These are phyloP conservation scores for Elaeidobius kamerunicus DNA, from an alignment of 2,888 invertebrate genomes.

Conservation along the genomic window DNA sequence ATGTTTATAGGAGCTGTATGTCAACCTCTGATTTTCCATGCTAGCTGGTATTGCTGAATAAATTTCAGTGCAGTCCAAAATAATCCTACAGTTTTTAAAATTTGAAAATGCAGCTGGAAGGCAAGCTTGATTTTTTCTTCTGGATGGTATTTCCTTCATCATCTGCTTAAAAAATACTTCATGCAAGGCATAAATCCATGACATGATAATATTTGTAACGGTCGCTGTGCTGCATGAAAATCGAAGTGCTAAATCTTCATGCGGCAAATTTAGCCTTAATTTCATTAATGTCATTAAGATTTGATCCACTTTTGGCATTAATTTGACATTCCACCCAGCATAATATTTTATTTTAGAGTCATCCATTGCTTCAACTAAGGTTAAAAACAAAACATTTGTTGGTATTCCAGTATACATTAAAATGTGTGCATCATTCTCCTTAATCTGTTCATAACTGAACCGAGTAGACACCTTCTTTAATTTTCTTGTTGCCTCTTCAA, in stretches of 20 bases:
- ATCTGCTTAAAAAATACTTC: slow-evolving; percentile 32
- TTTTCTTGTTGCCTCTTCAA: slow-evolving; percentile 19
- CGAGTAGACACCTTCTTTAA: slow-evolving; percentile 17
- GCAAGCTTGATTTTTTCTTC: slow-evolving; percentile 32
- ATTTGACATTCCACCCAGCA: slow-evolving; percentile 22
- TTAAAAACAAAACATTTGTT: slow-evolving; percentile 20
- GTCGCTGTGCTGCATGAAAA: slow-evolving; percentile 4
- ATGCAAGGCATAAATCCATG: slow-evolving; percentile 33
- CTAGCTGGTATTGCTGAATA: slow-evolving; percentile 22
- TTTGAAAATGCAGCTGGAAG: slow-evolving; percentile 27
- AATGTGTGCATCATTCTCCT: slow-evolving; percentile 27
- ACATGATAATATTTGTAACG: slow-evolving; percentile 29
- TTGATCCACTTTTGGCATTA: slow-evolving; percentile 27
- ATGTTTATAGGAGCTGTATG: slow-evolving; percentile 24
- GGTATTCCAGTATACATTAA: slow-evolving; percentile 31
- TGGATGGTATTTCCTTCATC: slow-evolving; percentile 31
- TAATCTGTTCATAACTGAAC: slow-evolving; percentile 27
- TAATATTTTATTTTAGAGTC: slow-evolving; percentile 23
- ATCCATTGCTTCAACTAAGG: background rate
- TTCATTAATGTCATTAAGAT: slow-evolving; percentile 33
- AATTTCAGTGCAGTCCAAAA: slow-evolving; percentile 32
- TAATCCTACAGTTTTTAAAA: slow-evolving; percentile 35
- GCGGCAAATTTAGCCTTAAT: slow-evolving; percentile 26
- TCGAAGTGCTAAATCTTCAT: slow-evolving; percentile 3
- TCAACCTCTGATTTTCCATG: slow-evolving; percentile 21